These are phyloP conservation scores for Tetrax tetrax DNA, from an alignment of 2,113 vertebrate genomes.

Conservation along the genomic window DNA sequence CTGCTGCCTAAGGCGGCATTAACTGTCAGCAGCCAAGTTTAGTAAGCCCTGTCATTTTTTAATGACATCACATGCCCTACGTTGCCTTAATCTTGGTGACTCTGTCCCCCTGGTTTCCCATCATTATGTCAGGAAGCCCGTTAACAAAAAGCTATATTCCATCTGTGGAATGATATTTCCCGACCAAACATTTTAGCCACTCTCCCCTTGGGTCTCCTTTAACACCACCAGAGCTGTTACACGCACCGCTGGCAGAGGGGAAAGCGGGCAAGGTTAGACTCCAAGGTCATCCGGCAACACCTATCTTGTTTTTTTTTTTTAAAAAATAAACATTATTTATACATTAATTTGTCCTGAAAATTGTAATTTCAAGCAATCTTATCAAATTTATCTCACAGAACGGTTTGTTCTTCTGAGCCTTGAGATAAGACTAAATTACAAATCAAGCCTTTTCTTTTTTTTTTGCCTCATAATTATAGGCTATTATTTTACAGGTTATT, in stretches of 20 bases:
- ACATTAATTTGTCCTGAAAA: background rate
- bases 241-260: background rate
- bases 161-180: background rate
- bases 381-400: background rate
- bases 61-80: background rate
- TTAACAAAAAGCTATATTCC: background rate
- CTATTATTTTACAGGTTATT: background rate
- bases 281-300: background rate
- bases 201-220: background rate
- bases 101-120: background rate
- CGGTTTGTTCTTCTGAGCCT: background rate
- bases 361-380: background rate
- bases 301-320: background rate
- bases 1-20: background rate
- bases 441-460: background rate
- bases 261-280: background rate
- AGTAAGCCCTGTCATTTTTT: background rate
- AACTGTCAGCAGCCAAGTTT: background rate
- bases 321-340: background rate
- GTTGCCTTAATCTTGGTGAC: background rate
- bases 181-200: background rate
- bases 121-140: background rate
- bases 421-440: conserved; percentile 28
- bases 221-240: background rate
- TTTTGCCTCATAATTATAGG: background rate